Evolutionary conservation across 1,140 invertebrate genomes (phyloP).

Genomic region (Doryteuthis pealeii): DNA sequence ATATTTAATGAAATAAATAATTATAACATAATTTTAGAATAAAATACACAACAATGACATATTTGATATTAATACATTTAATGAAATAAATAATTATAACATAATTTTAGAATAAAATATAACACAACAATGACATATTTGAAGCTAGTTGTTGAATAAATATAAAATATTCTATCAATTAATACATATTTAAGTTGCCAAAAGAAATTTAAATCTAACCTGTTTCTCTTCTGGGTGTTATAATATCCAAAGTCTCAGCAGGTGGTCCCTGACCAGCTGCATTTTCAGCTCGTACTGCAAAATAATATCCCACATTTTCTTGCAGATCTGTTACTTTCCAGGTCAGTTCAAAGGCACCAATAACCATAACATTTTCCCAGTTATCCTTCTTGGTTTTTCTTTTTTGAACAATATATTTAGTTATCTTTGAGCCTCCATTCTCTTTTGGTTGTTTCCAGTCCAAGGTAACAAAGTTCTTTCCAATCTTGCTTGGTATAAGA

Average conservation of each 20-base stretch:
- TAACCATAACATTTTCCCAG: constrained; percentile 48
- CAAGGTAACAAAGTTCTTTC: constrained; percentile 88
- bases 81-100: too few species aligned
- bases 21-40: too few species aligned
- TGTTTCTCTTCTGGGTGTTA: constrained; percentile 90
- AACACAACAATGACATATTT: too few species aligned
- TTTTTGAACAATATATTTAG: constrained; percentile 60
- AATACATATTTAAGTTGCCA: too few species aligned
- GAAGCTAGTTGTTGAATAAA: too few species aligned
- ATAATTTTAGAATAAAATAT: too few species aligned
- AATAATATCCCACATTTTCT: constrained; percentile 87
- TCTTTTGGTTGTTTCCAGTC: constrained; percentile 88
- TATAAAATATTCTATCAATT: too few species aligned
- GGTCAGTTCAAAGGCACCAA: constrained; percentile 32
- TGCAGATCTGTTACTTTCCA: constrained; percentile 72
- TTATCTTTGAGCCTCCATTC: constrained; percentile 91
- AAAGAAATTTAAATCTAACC: constrained; percentile 69
- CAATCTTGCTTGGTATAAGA: constrained; percentile 88
- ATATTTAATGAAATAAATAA: too few species aligned
- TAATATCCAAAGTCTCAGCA: constrained; percentile 75
- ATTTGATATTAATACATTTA: too few species aligned
- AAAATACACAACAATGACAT: too few species aligned
- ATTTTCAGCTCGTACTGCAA: constrained; percentile 95
- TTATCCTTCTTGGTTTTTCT: constrained; percentile 35
- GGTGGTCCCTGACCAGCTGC: constrained; percentile 92